Conservation (phyloP, 2,113 vertebrate genomes). For the Coreoperca whiteheadi region DNA sequence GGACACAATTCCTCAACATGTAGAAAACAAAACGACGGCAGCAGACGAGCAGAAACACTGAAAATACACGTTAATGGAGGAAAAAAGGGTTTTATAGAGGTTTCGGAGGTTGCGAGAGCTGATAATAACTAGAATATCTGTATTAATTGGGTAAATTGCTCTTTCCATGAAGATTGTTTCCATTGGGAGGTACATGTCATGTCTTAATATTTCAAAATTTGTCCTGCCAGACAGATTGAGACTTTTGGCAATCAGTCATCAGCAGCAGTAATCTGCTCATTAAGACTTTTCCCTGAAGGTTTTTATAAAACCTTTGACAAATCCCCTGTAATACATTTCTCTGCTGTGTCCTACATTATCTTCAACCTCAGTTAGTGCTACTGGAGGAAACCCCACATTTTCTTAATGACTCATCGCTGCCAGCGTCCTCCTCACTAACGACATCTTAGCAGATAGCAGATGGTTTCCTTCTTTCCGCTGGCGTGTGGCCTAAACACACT, state of each 20-base stretch:
- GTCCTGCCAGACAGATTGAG: conserved; percentile 28
- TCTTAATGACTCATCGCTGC: conserved; percentile 53
- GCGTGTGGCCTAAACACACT: conserved; percentile 54
- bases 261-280: conserved; percentile 30
- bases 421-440: conserved; percentile 47
- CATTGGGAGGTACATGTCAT: conserved; percentile 26
- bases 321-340: conserved; percentile 26
- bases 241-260: conserved; percentile 31
- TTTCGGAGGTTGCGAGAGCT: not conserved
- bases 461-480: conserved; percentile 67
- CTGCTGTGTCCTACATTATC: conserved; percentile 12
- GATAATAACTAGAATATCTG: not conserved
- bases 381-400: conserved; percentile 37
- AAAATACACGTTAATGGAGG: not conserved
- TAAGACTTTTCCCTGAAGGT: too few species aligned
- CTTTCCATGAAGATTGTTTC: not conserved
- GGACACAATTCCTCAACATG: not conserved
- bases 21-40: not conserved
- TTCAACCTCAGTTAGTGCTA: not conserved
- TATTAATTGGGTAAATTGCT: not conserved
- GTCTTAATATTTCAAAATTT: conserved; percentile 18
- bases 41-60: not conserved
- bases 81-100: not conserved
- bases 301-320: conserved; percentile 15
- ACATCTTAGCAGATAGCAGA: conserved; percentile 64